A percentile compares a stretch with the other conserved stretches of the same genome.
Evolutionary conservation across 2,113 vertebrate species (phyloP).

Genomic region (Pseudorectes ferrugineus): DNA sequence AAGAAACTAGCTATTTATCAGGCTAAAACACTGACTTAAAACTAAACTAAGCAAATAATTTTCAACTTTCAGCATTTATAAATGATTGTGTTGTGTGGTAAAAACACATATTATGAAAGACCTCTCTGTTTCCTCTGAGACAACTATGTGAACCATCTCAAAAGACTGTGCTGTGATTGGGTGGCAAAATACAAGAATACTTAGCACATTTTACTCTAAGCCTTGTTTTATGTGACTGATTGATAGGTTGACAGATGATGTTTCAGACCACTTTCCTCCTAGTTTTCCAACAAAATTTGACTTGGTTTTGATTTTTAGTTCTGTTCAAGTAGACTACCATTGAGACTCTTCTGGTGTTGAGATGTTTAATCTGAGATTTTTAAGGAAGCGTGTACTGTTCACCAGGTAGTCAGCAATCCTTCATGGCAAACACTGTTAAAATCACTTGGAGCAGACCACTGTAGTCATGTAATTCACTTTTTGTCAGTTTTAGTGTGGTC

Average conservation of each 20-base stretch:
- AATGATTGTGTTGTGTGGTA: rapidly evolving
- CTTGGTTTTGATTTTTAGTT: neutral
- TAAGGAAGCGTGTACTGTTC: neutral
- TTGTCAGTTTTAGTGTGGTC: neutral
- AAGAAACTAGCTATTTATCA: neutral
- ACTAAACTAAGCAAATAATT: neutral
- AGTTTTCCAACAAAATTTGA: neutral
- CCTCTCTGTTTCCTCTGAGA: neutral
- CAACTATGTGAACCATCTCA: neutral
- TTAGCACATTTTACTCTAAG: neutral
- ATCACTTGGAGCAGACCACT: neutral
- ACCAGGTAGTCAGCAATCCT: neutral
- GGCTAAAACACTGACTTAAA: neutral
- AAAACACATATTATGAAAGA: neutral
- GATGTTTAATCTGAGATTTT: neutral
- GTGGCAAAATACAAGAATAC: neutral
- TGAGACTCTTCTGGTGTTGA: neutral
- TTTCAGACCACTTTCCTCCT: neutral
- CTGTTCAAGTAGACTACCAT: neutral
- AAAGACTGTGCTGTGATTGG: neutral
- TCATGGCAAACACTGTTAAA: neutral
- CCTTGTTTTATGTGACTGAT: neutral
- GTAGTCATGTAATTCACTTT: neutral
- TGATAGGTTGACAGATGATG: neutral
- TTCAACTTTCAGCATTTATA: neutral